Evolutionary conservation across 2,113 vertebrate species (phyloP), one percentile per base, ranked within the genome.

Genomic region (Arizona elegans): DNA sequence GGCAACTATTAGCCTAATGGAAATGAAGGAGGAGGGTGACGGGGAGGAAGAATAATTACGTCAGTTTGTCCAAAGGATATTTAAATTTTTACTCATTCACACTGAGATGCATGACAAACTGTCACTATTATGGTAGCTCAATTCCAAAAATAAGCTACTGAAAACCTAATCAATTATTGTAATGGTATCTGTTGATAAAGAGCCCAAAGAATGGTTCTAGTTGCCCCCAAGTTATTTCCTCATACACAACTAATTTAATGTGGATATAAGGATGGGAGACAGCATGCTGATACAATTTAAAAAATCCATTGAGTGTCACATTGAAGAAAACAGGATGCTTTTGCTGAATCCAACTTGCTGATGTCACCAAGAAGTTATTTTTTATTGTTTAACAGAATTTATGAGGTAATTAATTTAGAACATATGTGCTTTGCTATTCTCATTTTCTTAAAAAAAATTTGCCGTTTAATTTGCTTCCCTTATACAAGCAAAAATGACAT

Each of bases 381-480:
- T 97, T 97, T 97, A 96, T 95, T 98, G 96, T 98, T 98, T 97
- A 97, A 96, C 94, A 96, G 96, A 98, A 98, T 98, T 98, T 97
- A 97, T 97, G 96, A 96, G 93, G 96, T 97, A 98, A 98, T 98
- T 98, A 98, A 98, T 97, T 96, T 85, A 96, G 96, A 98, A 97
- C 98, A 98, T 95, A 96, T 98, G 98, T 97, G 97, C 95, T 62
- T 95, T 96, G 95, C 96, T 97, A 96, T 95, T 96, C 89, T 0
- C 75, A 94, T 95, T 56, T 53, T 70, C 50, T 90, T 19, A 95
- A 53, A 97, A 97, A 96, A 96, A 94, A 95, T 96, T 89, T 96
- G 96, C 94, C 94, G 97, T 93, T 97, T 96, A 96, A 96, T 96
- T 95, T 97, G 96, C 94, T 97, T 96, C 96, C 93, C 97, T 97